Evolutionary conservation across 2,797 vertebrate genomes (phyloP).

Genomic region (Geotrypetes seraphini): DNA sequence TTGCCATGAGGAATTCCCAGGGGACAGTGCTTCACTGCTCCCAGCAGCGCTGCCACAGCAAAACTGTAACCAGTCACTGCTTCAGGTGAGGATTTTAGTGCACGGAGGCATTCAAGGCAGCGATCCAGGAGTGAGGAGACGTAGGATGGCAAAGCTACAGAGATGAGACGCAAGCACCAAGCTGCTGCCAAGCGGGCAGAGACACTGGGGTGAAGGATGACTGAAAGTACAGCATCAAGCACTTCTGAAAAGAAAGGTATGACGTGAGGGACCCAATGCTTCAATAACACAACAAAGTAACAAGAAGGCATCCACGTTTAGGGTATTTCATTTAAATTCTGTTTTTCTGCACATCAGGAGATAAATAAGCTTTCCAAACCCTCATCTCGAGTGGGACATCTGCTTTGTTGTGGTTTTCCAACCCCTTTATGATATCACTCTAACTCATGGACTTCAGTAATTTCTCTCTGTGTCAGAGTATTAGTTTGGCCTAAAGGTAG

Average conservation of each 20-base stretch:
- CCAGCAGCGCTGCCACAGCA: slow-evolving; percentile 73
- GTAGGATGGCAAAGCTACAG: slow-evolving; percentile 66
- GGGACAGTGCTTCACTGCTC: slow-evolving; percentile 72
- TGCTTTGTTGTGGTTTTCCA: too few species aligned
- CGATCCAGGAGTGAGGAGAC: slow-evolving; percentile 67
- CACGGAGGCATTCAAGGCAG: slow-evolving; percentile 64
- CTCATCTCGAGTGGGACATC: too few species aligned
- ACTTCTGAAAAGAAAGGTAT: slow-evolving; percentile 56
- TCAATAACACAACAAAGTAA: background rate
- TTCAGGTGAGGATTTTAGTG: slow-evolving; percentile 73
- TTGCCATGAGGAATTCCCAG: slow-evolving; percentile 82
- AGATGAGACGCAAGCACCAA: slow-evolving; percentile 79
- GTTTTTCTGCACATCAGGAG: too few species aligned
- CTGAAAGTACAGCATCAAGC: slow-evolving; percentile 69
- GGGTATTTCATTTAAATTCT: too few species aligned
- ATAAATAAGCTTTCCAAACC: too few species aligned
- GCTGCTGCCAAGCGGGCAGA: slow-evolving; percentile 73
- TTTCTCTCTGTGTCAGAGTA: too few species aligned
- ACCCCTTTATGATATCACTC: too few species aligned
- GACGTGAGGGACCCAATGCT: slow-evolving; percentile 1
- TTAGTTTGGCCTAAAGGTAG: too few species aligned
- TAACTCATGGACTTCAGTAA: too few species aligned
- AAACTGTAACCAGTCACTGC: slow-evolving; percentile 79
- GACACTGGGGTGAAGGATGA: slow-evolving; percentile 65
- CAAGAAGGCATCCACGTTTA: background rate